Base-by-base conservation (phyloP, 1,140 invertebrate species). In the Trichonephila clavata region DNA sequence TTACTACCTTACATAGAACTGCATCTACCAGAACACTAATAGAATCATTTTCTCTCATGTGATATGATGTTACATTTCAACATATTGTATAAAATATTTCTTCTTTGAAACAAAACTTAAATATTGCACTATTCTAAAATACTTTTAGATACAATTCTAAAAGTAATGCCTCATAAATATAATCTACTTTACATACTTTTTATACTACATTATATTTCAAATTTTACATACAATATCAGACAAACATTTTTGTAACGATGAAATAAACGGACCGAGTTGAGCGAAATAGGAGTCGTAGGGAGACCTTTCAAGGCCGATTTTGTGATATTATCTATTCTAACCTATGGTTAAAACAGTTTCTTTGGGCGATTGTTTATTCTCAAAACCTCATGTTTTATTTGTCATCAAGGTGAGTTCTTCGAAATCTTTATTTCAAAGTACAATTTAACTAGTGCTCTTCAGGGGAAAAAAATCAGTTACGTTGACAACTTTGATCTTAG, bases 71-170 rank as follows among this genome's bases (percentile, higher is more conserved):
- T 14, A 0, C 27, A 32, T 24, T 27, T 32, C 68, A 18, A 32
- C 20, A 77, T 32, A 2, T 39, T 50, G 50, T 50, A 50, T 50
- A 77, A 77, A 77, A 77, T 39, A 77, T 77, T 39, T 39, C 6
- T 32, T 32, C 14, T 32, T 77, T 77, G 16, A 77, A 77, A 77
- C 24, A 77, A 77, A 77, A 77, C 68, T 77, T 77, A 13, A 77
- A 77, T 24, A 77, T 18, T 77, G 68, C 68, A 20, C 27, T 27
- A 32, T 77, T 77, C 68, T 77, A 77, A 27, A 77, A 32, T 77
- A 14, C 32, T 68, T 27, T 24, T 27, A 77, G 2, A 77, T 39
- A 5, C 14, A 77, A 0, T 27, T 77, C 27, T 77, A 77, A 32
- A 77, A 77, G 24, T 32, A 77, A 32, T 77, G 32, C 14, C 14